Evolutionary conservation across 2,113 vertebrate species (phyloP).

Genomic region (Hydrolagus affinis): DNA sequence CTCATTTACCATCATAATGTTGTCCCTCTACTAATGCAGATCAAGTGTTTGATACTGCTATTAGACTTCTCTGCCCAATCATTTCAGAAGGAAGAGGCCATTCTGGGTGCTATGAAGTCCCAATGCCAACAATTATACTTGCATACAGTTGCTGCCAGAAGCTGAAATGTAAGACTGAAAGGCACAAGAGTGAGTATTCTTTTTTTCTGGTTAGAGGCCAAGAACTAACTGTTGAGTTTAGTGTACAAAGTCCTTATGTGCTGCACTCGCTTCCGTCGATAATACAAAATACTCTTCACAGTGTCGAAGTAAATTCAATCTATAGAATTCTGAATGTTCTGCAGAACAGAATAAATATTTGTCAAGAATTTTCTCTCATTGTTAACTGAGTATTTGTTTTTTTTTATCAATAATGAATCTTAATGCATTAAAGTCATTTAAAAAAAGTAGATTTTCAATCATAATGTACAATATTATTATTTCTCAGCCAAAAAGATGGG

Average conservation of each 20-base stretch:
- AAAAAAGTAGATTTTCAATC: background rate
- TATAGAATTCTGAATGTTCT: background rate
- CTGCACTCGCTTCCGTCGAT: conserved; percentile 39
- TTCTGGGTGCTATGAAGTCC: conserved; percentile 39
- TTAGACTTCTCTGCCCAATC: conserved; percentile 36
- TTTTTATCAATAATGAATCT: background rate
- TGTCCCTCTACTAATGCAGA: conserved; percentile 43
- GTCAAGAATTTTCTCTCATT: background rate
- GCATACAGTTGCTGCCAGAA: conserved; percentile 44
- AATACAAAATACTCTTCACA: conserved; percentile 40
- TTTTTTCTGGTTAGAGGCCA: conserved; percentile 46
- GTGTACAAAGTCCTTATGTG: conserved; percentile 44
- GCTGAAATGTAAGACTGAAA: conserved; percentile 40
- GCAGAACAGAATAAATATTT: background rate
- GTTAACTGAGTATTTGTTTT: background rate
- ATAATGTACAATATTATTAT: background rate
- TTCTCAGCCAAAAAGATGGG: background rate
- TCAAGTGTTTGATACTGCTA: conserved; percentile 42
- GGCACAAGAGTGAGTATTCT: conserved; percentile 50
- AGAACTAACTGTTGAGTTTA: conserved; percentile 44
- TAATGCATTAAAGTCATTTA: background rate
- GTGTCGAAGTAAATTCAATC: background rate
- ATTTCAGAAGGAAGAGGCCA: conserved; percentile 45
- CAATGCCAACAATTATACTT: conserved; percentile 47
- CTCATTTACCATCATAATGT: conserved; percentile 41